Conservation (phyloP, 2,113 vertebrate species). For the Morone saxatilis region DNA sequence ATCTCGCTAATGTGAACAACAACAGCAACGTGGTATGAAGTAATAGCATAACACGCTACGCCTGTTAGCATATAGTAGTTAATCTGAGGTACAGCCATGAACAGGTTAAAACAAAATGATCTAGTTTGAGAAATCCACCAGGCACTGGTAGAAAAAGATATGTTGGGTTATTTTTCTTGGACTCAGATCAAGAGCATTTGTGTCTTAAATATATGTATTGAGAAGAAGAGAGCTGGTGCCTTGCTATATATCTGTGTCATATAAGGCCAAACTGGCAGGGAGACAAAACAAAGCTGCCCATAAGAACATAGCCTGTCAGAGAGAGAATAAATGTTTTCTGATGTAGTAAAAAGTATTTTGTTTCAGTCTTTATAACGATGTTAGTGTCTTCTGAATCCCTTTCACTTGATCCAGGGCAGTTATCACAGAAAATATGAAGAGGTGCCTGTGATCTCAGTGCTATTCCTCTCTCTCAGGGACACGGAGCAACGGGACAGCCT, state of each 20-base stretch:
- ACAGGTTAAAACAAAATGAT: neutral
- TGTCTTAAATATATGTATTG: conserved; percentile 31
- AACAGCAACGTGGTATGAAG: too few relatives aligned
- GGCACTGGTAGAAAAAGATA: conserved; percentile 12
- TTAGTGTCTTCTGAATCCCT: conserved; percentile 21
- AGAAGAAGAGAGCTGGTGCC: conserved; percentile 17
- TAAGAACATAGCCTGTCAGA: conserved; percentile 6
- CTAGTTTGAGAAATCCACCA: neutral
- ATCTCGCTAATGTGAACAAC: conserved; percentile 12
- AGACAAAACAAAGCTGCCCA: conserved; percentile 30
- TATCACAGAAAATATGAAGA: conserved; percentile 43
- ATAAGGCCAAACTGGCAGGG: conserved; percentile 18
- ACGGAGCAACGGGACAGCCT: conserved; percentile 34
- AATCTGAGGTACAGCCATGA: neutral
- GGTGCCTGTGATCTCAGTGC: conserved; percentile 33
- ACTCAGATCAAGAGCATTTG: neutral
- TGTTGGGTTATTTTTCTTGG: conserved; percentile 22
- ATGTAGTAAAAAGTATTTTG: neutral
- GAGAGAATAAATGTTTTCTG: neutral
- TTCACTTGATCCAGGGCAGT: conserved; percentile 26
- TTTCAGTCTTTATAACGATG: neutral
- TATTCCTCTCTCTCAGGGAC: conserved; percentile 1
- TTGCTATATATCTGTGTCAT: conserved; percentile 35
- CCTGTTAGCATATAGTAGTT: neutral
- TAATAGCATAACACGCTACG: neutral